These are phyloP conservation scores for Tetanocera ferruginea DNA, from an alignment of 2,888 invertebrate genomes.

Conservation along the genomic window DNA sequence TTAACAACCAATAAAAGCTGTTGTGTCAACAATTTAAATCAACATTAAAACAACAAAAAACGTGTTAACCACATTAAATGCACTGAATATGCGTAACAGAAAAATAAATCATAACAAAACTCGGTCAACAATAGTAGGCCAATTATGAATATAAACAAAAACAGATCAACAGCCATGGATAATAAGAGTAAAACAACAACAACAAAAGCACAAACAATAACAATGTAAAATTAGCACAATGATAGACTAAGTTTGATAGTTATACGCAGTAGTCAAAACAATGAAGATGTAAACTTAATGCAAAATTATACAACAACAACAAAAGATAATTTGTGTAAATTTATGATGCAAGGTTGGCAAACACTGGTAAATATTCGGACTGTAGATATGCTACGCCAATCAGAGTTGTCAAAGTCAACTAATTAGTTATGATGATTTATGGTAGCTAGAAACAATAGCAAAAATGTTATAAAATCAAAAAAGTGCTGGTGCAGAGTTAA, in stretches of 20 bases:
- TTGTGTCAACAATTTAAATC: no score
- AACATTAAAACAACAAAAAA: no score
- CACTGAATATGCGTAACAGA: no score
- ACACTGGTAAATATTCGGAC: slow-evolving; percentile 19
- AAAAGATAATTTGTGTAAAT: slow-evolving; percentile 10
- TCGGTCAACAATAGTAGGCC: slow-evolving; percentile 20
- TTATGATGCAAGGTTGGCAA: slow-evolving; percentile 29
- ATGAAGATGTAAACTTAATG: not conserved
- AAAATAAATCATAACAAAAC: not conserved
- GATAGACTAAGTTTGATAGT: no score
- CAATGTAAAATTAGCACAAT: slow-evolving; percentile 16
- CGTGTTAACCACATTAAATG: no score
- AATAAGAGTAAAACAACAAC: not conserved
- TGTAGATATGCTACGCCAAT: not conserved
- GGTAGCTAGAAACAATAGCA: no score
- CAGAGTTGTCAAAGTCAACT: no score
- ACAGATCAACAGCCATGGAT: not conserved
- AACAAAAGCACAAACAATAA: slow-evolving; percentile 2
- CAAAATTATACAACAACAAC: no score
- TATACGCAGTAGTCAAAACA: not conserved
- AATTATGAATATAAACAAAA: not conserved
- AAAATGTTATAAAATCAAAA: no score
- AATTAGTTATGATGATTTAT: no score
- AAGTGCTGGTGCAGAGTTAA: no score
- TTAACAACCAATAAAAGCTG: no score